phyloP scores from a whole-genome alignment of 2,888 invertebrate genomes.

The Drosophila ezoana region DNA sequence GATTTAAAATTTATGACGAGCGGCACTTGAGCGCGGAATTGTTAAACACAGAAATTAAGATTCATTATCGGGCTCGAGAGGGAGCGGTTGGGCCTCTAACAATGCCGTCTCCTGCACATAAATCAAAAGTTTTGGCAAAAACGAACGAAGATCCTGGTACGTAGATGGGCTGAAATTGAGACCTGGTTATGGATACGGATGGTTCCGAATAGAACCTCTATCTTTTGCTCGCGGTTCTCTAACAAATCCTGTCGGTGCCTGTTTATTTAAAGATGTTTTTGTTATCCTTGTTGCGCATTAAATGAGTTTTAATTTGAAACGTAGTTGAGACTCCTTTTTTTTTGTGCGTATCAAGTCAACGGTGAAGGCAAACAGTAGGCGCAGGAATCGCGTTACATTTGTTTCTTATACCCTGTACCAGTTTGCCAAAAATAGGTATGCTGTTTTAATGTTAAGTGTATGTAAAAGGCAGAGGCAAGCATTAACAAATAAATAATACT shows the following conservation, averaged over 20 bases:
- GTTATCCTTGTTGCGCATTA: constrained; percentile 64
- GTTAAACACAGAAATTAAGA: constrained; percentile 66
- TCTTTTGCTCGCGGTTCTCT: neutral
- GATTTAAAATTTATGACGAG: constrained; percentile 71
- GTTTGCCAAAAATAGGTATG: neutral
- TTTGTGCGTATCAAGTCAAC: constrained; percentile 67
- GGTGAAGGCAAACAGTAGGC: constrained; percentile 44
- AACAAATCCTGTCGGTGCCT: constrained; percentile 16
- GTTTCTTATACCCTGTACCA: neutral
- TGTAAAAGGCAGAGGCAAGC: neutral
- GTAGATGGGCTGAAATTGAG: constrained; percentile 33
- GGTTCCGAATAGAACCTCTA: neutral
- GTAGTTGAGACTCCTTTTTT: constrained; percentile 48
- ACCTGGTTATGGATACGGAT: neutral
- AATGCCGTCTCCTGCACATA: constrained; percentile 41
- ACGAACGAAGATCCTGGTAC: constrained; percentile 9
- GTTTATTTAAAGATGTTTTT: constrained; percentile 53
- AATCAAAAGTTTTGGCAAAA: constrained; percentile 49
- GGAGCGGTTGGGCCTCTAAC: constrained; percentile 16
- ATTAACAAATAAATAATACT: too few species aligned
- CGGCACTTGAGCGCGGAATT: constrained; percentile 47
- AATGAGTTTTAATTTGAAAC: constrained; percentile 76
- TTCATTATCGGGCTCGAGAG: constrained; percentile 61
- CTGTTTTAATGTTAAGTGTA: neutral
- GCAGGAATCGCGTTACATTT: constrained; percentile 4